Evolutionary conservation across 2,888 invertebrate genomes (phyloP).

Genomic region (Podabrus alpinus): DNA sequence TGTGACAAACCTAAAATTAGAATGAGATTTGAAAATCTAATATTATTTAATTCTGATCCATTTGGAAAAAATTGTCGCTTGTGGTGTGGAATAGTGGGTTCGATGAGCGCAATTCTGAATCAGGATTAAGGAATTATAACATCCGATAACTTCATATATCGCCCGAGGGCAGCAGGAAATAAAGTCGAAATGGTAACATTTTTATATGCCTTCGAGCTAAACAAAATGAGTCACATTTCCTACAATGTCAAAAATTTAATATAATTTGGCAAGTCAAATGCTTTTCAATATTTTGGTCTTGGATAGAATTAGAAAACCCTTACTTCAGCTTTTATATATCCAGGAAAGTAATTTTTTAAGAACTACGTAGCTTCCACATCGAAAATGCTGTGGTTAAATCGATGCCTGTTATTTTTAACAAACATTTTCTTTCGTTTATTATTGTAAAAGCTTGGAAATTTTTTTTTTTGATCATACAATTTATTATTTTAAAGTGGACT

Average conservation of each 20-base stretch:
- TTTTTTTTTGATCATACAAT: neutral
- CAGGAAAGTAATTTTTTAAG: neutral
- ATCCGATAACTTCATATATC: neutral
- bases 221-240: neutral
- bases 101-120: neutral
- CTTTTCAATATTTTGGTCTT: neutral
- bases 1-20: neutral
- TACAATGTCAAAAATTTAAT: neutral
- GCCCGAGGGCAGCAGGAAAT: neutral
- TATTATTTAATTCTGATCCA: neutral
- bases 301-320: neutral
- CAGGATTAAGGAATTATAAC: neutral
- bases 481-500: too few relatives aligned
- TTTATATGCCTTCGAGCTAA: neutral
- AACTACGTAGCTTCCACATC: too few relatives aligned
- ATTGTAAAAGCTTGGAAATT: too few relatives aligned
- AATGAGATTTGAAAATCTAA: neutral
- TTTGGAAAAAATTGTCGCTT: neutral
- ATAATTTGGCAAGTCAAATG: neutral
- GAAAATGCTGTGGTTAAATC: too few relatives aligned
- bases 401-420: neutral
- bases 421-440: neutral
- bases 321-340: neutral
- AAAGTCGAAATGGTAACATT: neutral
- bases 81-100: neutral